Conservation (phyloP, 2,888 invertebrate species). For the Cephus pulcher region DNA sequence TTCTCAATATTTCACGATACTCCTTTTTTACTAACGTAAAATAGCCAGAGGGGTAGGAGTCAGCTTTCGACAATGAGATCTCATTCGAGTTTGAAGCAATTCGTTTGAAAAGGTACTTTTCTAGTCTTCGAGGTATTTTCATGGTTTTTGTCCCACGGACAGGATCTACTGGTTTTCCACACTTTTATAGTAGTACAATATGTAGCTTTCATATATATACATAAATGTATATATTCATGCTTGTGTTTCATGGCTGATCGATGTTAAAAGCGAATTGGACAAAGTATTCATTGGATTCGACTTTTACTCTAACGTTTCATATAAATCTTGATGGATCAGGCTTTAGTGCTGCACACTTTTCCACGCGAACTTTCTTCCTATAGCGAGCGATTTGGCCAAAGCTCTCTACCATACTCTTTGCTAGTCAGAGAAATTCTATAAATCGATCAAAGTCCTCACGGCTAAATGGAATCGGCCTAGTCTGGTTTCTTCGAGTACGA, state of each 20-base stretch:
- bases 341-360: background rate
- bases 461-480: too few species aligned
- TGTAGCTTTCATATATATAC: background rate
- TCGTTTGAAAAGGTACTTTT: background rate
- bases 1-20: too few species aligned
- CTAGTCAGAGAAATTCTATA: too few species aligned
- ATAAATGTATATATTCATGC: background rate
- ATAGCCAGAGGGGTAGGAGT: too few species aligned
- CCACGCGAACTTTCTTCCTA: background rate
- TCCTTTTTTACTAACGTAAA: too few species aligned
- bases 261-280: background rate
- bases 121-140: background rate
- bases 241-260: background rate
- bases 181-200: background rate
- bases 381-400: background rate
- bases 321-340: conserved; percentile 6
- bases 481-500: too few species aligned
- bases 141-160: background rate
- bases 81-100: background rate
- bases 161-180: background rate
- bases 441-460: too few species aligned
- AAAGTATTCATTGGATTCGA: background rate
- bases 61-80: background rate
- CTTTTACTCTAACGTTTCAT: background rate
- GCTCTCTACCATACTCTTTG: too few species aligned